A percentile compares a stretch with the other conserved stretches of the same genome.
Conservation (phyloP, 1,140 invertebrate genomes). For the Lasaia peninsularis region DNA sequence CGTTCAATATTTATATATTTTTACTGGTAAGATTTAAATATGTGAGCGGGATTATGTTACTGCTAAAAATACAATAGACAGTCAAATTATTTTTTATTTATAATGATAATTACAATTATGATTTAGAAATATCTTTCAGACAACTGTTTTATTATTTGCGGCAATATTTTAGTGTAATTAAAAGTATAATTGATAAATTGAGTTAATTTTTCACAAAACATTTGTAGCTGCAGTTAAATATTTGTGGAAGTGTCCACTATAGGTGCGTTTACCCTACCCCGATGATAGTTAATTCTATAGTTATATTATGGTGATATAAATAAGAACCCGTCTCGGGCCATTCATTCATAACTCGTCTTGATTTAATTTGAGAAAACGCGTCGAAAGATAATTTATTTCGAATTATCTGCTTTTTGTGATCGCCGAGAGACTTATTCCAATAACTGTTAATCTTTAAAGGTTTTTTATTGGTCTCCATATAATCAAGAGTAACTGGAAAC, state of each 20-base stretch:
- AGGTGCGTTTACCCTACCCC: slow-evolving; percentile 7
- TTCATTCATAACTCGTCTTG: slow-evolving; percentile 30
- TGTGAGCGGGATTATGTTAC: no score
- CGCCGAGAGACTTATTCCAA: background rate
- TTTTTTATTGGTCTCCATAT: background rate
- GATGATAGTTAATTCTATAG: slow-evolving; percentile 17
- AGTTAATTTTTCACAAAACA: no score
- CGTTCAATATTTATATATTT: no score
- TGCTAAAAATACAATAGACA: no score
- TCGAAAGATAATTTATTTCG: background rate
- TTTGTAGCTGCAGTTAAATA: no score
- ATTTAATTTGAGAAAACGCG: slow-evolving; percentile 19
- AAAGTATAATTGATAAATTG: no score
- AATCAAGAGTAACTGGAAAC: background rate
- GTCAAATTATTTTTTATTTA: no score
- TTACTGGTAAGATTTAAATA: no score
- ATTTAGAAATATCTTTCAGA: no score
- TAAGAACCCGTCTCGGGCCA: slow-evolving; percentile 23
- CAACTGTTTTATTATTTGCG: no score
- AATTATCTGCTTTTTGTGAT: slow-evolving; percentile 7
- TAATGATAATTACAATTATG: no score
- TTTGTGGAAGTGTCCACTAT: background rate
- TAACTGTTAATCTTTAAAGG: background rate
- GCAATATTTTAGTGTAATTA: no score
- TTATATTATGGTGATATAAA: slow-evolving; percentile 27